Evolutionary conservation across 2,888 invertebrate genomes (phyloP).

Genomic region (Heterodera filipjevi): DNA sequence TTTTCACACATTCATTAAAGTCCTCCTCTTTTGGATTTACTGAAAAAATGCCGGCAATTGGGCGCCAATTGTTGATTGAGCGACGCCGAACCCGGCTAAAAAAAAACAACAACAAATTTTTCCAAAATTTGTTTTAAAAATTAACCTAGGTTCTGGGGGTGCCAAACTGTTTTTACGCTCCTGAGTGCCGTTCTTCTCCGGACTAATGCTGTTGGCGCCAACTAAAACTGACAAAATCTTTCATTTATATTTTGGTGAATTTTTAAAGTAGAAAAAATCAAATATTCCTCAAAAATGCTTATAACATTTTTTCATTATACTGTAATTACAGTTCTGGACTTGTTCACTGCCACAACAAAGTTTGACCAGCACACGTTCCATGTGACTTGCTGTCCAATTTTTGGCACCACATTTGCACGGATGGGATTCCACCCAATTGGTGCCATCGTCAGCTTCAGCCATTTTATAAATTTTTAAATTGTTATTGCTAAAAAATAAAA

Average conservation of each 20-base stretch:
- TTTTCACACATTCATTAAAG: background rate
- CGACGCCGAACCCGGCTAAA: conserved; percentile 13
- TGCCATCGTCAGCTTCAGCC: background rate
- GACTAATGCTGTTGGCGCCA: too few relatives aligned
- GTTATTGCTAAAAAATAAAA: background rate
- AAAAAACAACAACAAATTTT: background rate
- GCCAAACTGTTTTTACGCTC: background rate
- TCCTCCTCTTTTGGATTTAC: conserved; percentile 19
- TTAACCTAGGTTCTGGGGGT: background rate
- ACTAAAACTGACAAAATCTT: too few relatives aligned
- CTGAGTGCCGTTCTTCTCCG: too few relatives aligned
- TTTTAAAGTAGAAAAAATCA: background rate
- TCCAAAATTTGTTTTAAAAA: background rate
- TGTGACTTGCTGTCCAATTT: conserved; percentile 24
- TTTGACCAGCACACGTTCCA: conserved; percentile 20
- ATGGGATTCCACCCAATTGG: conserved; percentile 20
- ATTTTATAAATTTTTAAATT: background rate
- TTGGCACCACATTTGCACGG: conserved; percentile 26
- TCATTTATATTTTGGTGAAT: too few relatives aligned
- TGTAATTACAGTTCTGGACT: background rate
- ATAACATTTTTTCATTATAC: background rate
- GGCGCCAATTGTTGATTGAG: conserved; percentile 22
- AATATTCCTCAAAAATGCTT: background rate
- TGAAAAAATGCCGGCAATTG: conserved; percentile 24
- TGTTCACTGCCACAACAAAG: background rate